Evolutionary conservation across 37 sponge, comb jelly and placozoan genomes (phyloP), one percentile per base, ranked within the genome.

Genomic region (Eunapius fragilis): DNA sequence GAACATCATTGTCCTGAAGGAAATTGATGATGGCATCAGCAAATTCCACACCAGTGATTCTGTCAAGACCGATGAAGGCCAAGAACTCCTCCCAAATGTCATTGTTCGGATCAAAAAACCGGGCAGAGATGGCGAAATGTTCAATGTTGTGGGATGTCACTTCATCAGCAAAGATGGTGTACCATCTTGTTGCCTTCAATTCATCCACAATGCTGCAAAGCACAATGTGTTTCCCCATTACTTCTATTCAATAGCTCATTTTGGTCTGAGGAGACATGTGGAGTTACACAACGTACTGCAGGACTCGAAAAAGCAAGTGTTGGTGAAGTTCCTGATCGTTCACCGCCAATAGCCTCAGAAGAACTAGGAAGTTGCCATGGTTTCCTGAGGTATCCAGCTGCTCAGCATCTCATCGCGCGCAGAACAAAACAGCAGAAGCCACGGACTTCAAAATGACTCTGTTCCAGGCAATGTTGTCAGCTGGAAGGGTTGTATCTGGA

Each of bases 71-170:
- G 71, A 85, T 34, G 67, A 90, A 90, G 24, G 68, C 77, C 68
- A 85, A 85, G 68, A 90, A 90, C 76, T 84, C 85, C 32, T 90
- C 85, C 37, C 81, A 31, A 47, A 90, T 74, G 35, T 85, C 84
- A 32, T 67, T 77, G 69, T 85, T 84, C 25, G 7, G 32, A 71
- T 84, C 80, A 79, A 89, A 49, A 77, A 83, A 86, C 80, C 80
- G 82, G 26, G 38, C 72, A 88, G 78, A 88, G 35, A 82, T 68
- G 37, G 89, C 37, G 22, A 89, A 80, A 79, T 78, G 72, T 71
- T 89, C 89, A 31, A 47, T 25, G 84, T 83, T 89, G 70, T 71
- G 85, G 58, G 83, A 79, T 78, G 85, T 89, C 9, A 89, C 85
- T 67, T 89, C 89, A 70, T 89, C 85, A 68, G 80, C 80, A 36